phyloP scores from a whole-genome alignment of 2,797 vertebrate genomes.

The Onychomys arenicola region DNA sequence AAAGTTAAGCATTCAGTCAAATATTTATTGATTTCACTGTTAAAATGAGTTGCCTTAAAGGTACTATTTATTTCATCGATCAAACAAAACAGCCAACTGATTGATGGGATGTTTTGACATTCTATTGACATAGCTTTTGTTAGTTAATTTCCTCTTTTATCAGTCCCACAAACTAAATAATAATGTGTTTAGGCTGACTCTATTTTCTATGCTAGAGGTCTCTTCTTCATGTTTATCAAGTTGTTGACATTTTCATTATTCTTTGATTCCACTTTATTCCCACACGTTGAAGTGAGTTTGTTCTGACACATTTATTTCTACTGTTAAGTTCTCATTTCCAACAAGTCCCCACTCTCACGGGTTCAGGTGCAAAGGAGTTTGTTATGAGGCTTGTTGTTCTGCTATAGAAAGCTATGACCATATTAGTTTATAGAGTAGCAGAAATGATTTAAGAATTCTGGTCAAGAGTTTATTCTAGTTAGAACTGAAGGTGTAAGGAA shows the following conservation, averaged over 20 bases:
- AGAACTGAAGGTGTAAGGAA: not conserved
- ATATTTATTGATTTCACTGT: conserved; percentile 42
- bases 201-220: not conserved
- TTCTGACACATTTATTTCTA: not conserved
- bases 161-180: not conserved
- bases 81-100: not conserved
- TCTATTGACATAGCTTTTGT: not conserved
- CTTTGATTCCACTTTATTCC: conserved; percentile 30
- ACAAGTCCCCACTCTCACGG: not conserved
- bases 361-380: conserved; percentile 26
- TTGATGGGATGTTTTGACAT: not conserved
- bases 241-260: conserved; percentile 42
- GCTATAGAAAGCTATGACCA: not conserved
- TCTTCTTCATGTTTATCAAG: not conserved
- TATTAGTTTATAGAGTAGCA: not conserved
- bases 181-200: not conserved
- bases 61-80: conserved; percentile 14
- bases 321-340: not conserved
- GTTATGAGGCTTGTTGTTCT: not conserved
- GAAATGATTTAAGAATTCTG: not conserved
- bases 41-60: conserved; percentile 5
- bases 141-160: conserved; percentile 5
- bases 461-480: not conserved
- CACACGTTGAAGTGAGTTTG: not conserved
- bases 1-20: conserved; percentile 10